Conservation (phyloP, 2,797 vertebrate species). For the Prionace glauca region DNA sequence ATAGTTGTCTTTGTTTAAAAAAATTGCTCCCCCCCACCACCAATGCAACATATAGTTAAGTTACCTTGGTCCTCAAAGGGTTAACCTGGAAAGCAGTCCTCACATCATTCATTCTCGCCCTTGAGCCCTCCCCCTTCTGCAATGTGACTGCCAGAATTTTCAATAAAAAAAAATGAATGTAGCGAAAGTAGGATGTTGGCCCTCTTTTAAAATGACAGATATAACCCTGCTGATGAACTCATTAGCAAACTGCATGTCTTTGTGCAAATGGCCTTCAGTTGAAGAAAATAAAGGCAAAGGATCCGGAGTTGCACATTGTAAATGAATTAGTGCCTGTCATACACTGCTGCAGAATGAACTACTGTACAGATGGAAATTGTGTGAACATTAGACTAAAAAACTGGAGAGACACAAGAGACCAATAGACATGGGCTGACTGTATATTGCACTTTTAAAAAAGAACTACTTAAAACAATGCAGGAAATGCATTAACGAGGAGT, state of each 20-base stretch:
- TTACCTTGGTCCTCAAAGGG: constrained; percentile 20
- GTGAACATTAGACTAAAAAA: background rate
- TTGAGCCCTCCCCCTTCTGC: background rate
- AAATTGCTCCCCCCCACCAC: background rate
- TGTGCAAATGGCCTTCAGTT: background rate
- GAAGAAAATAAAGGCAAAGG: background rate
- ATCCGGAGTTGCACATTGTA: background rate
- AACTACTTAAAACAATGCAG: background rate
- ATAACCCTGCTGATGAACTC: background rate
- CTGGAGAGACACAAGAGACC: background rate
- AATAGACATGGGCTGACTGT: background rate
- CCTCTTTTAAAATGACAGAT: background rate
- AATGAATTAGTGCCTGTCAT: background rate
- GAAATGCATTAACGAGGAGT: constrained; percentile 16
- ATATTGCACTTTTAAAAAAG: constrained; percentile 11
- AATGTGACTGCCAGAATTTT: background rate
- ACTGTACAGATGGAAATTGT: background rate
- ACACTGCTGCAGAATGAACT: constrained; percentile 1
- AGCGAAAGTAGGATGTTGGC: background rate
- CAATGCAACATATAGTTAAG: constrained; percentile 20
- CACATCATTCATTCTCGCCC: background rate
- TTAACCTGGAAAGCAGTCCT: background rate
- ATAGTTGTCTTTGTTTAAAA: background rate
- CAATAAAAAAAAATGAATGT: background rate
- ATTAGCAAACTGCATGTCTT: background rate